A percentile compares a stretch with the other conserved stretches of the same genome.
These are phyloP conservation scores for Cephus nigrinus DNA, from an alignment of 2,888 invertebrate species.

Conservation along the genomic window DNA sequence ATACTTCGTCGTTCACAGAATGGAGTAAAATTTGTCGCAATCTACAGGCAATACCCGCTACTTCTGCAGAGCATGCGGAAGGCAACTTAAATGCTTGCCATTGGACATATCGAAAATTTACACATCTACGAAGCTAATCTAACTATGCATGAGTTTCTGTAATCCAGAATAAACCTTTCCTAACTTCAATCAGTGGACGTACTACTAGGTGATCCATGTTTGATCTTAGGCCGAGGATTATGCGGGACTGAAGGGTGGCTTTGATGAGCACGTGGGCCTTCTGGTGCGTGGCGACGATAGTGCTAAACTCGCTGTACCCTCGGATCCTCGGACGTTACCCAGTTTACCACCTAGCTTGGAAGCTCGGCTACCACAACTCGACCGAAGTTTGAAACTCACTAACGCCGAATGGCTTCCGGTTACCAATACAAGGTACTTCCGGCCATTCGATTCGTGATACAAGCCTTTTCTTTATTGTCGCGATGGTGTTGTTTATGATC, in stretches of 20 bases:
- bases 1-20: no score
- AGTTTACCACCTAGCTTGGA: constrained; percentile 60
- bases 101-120: constrained; percentile 7
- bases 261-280: constrained; percentile 61
- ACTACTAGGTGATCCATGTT: background rate
- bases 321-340: constrained; percentile 56
- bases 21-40: no score
- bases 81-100: constrained; percentile 3
- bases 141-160: background rate
- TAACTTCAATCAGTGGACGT: background rate
- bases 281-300: constrained; percentile 54
- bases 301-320: constrained; percentile 48
- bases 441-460: background rate
- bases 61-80: background rate
- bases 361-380: constrained; percentile 70
- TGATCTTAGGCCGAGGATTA: constrained; percentile 64
- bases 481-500: background rate
- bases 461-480: background rate
- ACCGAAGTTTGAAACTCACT: constrained; percentile 75
- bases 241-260: constrained; percentile 63
- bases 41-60: background rate
- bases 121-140: background rate
- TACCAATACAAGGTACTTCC: constrained; percentile 75
- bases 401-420: constrained; percentile 86
- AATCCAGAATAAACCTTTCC: background rate